Percentiles rank a stretch among this genome's conserved stretches.
Evolutionary conservation across 1,140 invertebrate genomes (phyloP).

Genomic region (Melipona quadrifasciata): DNA sequence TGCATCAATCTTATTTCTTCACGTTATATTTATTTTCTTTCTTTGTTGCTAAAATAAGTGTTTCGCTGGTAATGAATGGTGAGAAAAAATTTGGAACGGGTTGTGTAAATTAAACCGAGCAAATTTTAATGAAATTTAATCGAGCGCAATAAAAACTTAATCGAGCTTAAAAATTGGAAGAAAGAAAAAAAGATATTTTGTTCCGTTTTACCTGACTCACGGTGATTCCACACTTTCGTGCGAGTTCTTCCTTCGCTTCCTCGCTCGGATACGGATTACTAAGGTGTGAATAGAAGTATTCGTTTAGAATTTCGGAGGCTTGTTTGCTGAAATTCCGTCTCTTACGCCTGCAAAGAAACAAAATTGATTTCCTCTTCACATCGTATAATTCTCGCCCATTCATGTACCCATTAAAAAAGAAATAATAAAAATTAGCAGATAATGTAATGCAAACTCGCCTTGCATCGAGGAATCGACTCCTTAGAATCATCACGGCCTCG

Average conservation of each 20-base stretch:
- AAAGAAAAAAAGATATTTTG: neutral
- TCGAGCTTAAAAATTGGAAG: neutral
- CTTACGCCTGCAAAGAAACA: conserved; percentile 89
- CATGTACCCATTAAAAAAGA: neutral
- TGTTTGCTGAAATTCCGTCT: conserved; percentile 99
- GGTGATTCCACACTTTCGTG: conserved; percentile 99
- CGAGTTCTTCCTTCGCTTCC: conserved; percentile 99
- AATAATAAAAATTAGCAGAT: neutral
- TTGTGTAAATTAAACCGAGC: too few species aligned
- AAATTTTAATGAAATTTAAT: too few species aligned
- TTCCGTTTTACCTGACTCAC: conserved; percentile 90
- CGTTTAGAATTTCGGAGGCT: conserved; percentile 99
- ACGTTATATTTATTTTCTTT: too few species aligned
- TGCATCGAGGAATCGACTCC: conserved; percentile 96
- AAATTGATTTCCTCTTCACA: neutral
- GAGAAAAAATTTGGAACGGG: too few species aligned
- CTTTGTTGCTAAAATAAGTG: too few species aligned
- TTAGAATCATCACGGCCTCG: conserved; percentile 99
- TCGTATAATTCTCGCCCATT: neutral
- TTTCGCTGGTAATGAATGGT: too few species aligned
- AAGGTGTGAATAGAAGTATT: conserved; percentile 99
- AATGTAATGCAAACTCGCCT: conserved; percentile 81
- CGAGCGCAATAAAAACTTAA: too few species aligned
- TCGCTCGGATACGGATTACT: conserved; percentile 99
- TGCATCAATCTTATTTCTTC: too few species aligned